A percentile compares a stretch with the other conserved stretches of the same genome.
Conservation (phyloP, 2,113 vertebrate genomes). For the Epinephelus moara region DNA sequence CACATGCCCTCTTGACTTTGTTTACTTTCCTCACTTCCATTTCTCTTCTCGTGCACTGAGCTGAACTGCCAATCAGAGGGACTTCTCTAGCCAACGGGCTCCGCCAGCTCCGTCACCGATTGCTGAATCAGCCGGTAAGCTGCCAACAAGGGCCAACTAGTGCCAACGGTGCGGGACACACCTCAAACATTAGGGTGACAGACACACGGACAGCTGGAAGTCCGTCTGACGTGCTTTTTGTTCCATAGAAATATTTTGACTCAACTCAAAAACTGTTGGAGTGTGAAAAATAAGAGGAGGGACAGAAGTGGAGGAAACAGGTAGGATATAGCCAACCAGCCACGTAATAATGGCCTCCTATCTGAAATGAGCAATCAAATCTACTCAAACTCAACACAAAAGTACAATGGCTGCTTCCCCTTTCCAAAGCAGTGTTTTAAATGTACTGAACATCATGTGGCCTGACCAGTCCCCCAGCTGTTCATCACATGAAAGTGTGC, state of each 20-base stretch:
- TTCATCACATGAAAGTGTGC: slow-evolving; percentile 31
- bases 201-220: no score
- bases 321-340: background rate
- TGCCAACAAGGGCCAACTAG: no score
- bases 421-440: background rate
- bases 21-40: no score
- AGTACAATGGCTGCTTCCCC: background rate
- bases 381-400: slow-evolving; percentile 1
- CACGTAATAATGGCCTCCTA: background rate
- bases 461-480: slow-evolving; percentile 4
- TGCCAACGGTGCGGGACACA: no score
- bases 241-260: slow-evolving; percentile 2
- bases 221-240: background rate
- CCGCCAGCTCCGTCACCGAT: no score
- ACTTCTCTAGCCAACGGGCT: no score
- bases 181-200: no score
- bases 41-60: no score
- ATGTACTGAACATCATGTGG: background rate
- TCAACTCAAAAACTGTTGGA: background rate
- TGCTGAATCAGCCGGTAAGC: no score
- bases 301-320: slow-evolving; percentile 33
- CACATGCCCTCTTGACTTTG: no score
- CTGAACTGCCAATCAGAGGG: no score
- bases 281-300: slow-evolving; percentile 25
- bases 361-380: background rate